These are phyloP conservation scores for Mohoua ochrocephala DNA, from an alignment of 2,113 vertebrate species.

Conservation along the genomic window DNA sequence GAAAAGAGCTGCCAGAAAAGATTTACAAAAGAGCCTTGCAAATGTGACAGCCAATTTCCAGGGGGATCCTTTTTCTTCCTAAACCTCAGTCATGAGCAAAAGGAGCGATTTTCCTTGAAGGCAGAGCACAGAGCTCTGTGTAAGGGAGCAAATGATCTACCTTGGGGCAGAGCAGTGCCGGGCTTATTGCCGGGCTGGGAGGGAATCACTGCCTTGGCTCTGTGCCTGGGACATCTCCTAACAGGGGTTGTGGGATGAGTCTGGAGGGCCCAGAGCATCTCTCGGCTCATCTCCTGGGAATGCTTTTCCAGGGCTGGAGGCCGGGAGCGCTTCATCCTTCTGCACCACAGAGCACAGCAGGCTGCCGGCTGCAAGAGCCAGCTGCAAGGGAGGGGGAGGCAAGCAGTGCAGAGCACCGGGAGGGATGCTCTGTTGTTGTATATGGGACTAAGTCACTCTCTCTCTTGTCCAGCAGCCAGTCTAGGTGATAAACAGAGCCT, in stretches of 20 bases:
- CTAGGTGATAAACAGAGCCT: background rate
- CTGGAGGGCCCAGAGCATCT: background rate
- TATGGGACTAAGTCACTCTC: background rate
- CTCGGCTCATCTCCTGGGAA: background rate
- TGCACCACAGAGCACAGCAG: background rate
- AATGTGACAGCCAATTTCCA: background rate
- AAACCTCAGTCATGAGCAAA: background rate
- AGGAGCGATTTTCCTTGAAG: background rate
- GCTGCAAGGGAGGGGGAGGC: background rate
- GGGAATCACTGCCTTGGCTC: background rate
- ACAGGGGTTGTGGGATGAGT: background rate
- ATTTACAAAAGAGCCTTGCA: background rate
- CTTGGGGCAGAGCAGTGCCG: rapidly evolving
- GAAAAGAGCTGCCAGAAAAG: background rate
- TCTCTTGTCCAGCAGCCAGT: background rate
- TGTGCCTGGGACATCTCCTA: background rate
- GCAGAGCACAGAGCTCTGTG: background rate
- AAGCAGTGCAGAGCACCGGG: background rate
- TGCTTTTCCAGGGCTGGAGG: background rate
- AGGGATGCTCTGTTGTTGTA: background rate
- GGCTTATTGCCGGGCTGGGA: background rate
- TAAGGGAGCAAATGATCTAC: background rate
- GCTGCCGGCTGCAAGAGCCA: background rate
- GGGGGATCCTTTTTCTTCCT: background rate
- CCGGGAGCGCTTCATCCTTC: background rate